These are phyloP conservation scores for Penaeus japonicus DNA, from an alignment of 1,140 invertebrate species.

Conservation along the genomic window DNA sequence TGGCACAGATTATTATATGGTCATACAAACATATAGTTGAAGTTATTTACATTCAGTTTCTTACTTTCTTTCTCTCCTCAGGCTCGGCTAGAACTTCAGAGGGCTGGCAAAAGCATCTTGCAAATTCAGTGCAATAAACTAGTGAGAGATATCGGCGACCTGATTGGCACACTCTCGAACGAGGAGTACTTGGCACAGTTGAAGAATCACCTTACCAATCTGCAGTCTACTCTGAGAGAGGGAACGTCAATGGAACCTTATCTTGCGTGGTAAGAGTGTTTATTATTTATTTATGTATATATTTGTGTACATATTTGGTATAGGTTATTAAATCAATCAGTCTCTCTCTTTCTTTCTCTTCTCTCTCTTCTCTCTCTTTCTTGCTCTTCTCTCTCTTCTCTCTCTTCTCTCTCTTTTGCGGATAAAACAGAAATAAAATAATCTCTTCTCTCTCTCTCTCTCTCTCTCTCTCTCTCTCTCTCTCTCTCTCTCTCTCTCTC, in stretches of 20 bases:
- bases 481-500: not conserved
- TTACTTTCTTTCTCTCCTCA: not conserved
- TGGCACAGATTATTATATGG: too few relatives aligned
- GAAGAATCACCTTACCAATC: slow-evolving; percentile 7
- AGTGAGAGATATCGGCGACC: not conserved
- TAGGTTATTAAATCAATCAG: too few relatives aligned
- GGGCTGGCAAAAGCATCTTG: not conserved
- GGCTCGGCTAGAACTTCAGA: slow-evolving; percentile 24
- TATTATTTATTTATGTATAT: too few relatives aligned
- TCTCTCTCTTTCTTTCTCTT: too few relatives aligned
- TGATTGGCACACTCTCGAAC: not conserved
- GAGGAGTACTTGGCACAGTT: slow-evolving; percentile 1
- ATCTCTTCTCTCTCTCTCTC: not conserved
- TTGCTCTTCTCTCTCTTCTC: too few relatives aligned
- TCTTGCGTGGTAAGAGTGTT: too few relatives aligned
- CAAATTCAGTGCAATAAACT: slow-evolving; percentile 1
- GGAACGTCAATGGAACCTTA: too few relatives aligned
- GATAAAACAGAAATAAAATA: not conserved
- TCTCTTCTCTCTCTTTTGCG: too few relatives aligned
- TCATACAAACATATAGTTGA: not conserved
- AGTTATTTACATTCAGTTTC: not conserved
- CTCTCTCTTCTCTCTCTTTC: too few relatives aligned
- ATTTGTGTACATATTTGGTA: too few relatives aligned
- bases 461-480: not conserved
- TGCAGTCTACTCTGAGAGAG: not conserved